Conservation (phyloP, 1,140 invertebrate genomes). For the Brachionus paranguensis region DNA sequence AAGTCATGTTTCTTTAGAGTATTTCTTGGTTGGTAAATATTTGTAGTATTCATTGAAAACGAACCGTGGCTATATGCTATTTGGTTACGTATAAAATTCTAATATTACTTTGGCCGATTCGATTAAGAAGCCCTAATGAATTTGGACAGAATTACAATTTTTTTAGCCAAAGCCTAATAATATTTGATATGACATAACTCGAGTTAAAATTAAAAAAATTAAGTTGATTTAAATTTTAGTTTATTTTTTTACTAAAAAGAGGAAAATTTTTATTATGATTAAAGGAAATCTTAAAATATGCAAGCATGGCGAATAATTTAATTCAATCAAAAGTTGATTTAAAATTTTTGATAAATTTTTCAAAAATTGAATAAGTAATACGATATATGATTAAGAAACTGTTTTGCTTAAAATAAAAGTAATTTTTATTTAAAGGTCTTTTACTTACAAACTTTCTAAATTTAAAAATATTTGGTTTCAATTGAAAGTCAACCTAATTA, state of each 20-base stretch:
- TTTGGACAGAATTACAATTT: neutral
- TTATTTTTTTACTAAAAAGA: neutral
- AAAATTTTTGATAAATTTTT: neutral
- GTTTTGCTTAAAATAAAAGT: neutral
- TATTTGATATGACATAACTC: neutral
- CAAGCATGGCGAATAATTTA: neutral
- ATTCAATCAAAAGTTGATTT: neutral
- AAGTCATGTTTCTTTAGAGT: neutral
- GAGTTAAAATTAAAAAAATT: neutral
- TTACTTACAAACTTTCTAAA: neutral
- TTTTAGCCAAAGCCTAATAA: neutral
- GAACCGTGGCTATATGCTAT: neutral
- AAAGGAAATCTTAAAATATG: neutral
- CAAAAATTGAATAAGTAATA: neutral
- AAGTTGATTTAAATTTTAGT: neutral
- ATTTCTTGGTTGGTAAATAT: neutral
- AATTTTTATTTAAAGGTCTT: neutral
- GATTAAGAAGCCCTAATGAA: neutral
- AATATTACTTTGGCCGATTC: neutral
- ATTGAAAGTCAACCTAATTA: neutral
- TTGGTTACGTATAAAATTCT: neutral
- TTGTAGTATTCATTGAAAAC: neutral
- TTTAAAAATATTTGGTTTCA: neutral
- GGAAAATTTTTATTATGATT: neutral
- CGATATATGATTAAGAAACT: neutral